Conservation (phyloP, 2,888 invertebrate genomes). For the Drosophila acutilabella region DNA sequence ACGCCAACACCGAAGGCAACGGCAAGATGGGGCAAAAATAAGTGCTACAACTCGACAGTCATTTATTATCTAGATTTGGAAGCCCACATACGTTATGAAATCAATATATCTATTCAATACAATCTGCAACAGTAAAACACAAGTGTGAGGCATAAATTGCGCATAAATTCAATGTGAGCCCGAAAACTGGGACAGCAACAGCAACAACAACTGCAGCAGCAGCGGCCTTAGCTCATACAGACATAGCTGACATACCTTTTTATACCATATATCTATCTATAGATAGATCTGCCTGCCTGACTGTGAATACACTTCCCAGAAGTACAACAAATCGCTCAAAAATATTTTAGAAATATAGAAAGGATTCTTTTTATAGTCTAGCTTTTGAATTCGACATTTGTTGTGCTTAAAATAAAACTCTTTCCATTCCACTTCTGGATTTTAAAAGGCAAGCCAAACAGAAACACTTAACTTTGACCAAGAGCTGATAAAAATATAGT, state of each 20-base stretch:
- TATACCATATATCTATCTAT: conserved; percentile 16
- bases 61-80: conserved; percentile 68
- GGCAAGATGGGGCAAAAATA: not conserved
- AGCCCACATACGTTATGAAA: conserved; percentile 58
- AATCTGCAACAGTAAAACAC: conserved; percentile 69
- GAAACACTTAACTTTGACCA: too few relatives aligned
- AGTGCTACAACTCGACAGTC: conserved; percentile 36
- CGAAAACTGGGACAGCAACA: conserved; percentile 34
- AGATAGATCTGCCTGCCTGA: conserved; percentile 5
- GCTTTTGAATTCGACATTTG: not conserved
- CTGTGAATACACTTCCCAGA: not conserved
- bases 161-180: conserved; percentile 67
- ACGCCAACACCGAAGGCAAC: not conserved
- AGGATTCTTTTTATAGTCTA: too few relatives aligned
- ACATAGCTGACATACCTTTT: conserved; percentile 24
- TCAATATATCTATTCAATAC: conserved; percentile 71
- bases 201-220: conserved; percentile 1
- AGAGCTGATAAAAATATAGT: not conserved
- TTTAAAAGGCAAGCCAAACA: too few relatives aligned
- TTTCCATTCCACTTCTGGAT: too few relatives aligned
- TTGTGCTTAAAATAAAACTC: too few relatives aligned
- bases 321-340: not conserved
- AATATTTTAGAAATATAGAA: not conserved
- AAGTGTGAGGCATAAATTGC: conserved; percentile 74
- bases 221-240: conserved; percentile 14